Evolutionary conservation across 1,140 invertebrate genomes (phyloP).

Genomic region (Zaprionus taronus): DNA sequence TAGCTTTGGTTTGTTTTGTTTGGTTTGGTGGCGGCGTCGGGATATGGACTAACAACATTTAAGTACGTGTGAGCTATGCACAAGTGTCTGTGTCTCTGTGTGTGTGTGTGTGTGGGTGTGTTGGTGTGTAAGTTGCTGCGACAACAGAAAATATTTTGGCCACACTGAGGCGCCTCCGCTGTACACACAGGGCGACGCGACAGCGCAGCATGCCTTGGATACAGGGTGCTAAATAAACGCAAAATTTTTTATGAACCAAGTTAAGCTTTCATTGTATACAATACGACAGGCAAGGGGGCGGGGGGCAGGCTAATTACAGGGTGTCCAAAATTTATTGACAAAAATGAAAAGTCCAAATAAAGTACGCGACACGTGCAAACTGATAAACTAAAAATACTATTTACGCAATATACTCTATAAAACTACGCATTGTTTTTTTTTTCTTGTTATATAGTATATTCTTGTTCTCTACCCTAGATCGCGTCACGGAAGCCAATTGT

Average conservation of each 20-base stretch:
- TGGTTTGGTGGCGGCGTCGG: slow-evolving; percentile 55
- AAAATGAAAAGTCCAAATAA: not conserved
- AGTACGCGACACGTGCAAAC: slow-evolving; percentile 29
- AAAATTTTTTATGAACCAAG: slow-evolving; percentile 83
- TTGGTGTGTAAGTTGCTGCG: slow-evolving; percentile 42
- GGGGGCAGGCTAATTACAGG: not conserved
- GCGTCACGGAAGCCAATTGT: slow-evolving; percentile 73
- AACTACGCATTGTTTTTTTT: not conserved
- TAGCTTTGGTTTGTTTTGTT: slow-evolving; percentile 23
- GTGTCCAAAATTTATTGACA: slow-evolving; percentile 23
- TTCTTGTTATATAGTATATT: not conserved
- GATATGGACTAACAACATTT: slow-evolving; percentile 50
- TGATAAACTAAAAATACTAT: not conserved
- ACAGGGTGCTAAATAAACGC: slow-evolving; percentile 80
- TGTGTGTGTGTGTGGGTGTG: slow-evolving; percentile 31
- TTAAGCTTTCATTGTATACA: slow-evolving; percentile 31
- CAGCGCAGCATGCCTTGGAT: slow-evolving; percentile 58
- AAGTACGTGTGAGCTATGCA: slow-evolving; percentile 14
- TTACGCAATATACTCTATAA: not conserved
- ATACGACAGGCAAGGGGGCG: not conserved
- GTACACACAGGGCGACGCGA: slow-evolving; percentile 37
- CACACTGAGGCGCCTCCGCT: slow-evolving; percentile 34
- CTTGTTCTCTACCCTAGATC: slow-evolving; percentile 33
- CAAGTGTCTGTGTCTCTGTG: slow-evolving; percentile 19
- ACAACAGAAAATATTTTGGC: slow-evolving; percentile 42